Evolutionary conservation across 2,888 invertebrate species (phyloP).

Genomic region (Athalia rosae): DNA sequence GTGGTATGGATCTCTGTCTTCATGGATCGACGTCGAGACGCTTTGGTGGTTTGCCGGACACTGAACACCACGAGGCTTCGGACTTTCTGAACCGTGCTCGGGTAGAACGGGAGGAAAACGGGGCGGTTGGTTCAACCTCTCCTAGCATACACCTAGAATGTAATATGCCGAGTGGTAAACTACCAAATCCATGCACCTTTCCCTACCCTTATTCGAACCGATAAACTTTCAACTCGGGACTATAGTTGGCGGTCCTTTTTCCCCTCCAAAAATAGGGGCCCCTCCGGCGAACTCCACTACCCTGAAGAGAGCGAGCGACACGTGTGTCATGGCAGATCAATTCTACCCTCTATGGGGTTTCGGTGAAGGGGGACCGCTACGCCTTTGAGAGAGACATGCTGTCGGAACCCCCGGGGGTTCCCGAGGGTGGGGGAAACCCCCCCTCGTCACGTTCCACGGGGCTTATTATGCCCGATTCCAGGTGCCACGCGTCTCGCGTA

Average conservation of each 20-base stretch:
- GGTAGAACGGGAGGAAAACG: neutral
- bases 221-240: conserved; percentile 32
- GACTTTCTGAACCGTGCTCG: neutral
- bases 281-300: conserved; percentile 10
- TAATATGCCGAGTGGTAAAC: conserved; percentile 38
- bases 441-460: conserved; percentile 22
- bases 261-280: neutral
- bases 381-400: conserved; percentile 3
- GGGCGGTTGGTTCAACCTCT: neutral
- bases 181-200: conserved; percentile 40
- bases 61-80: conserved; percentile 41
- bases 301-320: conserved; percentile 28
- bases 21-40: conserved; percentile 46
- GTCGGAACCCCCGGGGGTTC: neutral
- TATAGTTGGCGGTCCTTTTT: conserved; percentile 1
- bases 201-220: neutral
- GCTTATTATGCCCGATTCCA: conserved; percentile 32
- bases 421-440: neutral
- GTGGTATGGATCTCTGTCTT: neutral
- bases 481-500: conserved; percentile 33
- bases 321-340: conserved; percentile 40
- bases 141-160: neutral
- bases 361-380: conserved; percentile 7
- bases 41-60: conserved; percentile 47
- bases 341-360: neutral